A percentile compares a stretch with the other conserved stretches of the same genome.
Evolutionary conservation across 2,113 vertebrate genomes (phyloP).

Genomic region (Forbesichthys papilliferus): DNA sequence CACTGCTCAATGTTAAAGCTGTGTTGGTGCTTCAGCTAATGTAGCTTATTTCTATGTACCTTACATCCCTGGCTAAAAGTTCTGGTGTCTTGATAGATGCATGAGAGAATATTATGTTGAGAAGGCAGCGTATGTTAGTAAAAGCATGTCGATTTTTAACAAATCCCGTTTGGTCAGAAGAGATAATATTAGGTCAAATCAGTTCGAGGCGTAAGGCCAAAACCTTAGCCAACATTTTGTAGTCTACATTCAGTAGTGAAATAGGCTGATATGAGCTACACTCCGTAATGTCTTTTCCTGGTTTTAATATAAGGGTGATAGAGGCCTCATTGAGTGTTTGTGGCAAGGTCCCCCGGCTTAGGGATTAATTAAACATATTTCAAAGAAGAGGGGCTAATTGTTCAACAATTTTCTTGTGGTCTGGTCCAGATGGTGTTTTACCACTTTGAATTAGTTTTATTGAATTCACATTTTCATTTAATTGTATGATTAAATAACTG

Average conservation of each 20-base stretch:
- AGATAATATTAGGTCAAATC: too few species aligned
- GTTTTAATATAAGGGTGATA: conserved; percentile 1
- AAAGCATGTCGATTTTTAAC: too few species aligned
- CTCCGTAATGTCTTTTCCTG: conserved; percentile 10
- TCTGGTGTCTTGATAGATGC: too few species aligned
- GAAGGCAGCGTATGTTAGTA: too few species aligned
- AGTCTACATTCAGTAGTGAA: conserved; percentile 21
- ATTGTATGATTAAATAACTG: background rate
- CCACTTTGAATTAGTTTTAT: conserved; percentile 3
- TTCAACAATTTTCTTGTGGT: background rate
- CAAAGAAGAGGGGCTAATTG: background rate
- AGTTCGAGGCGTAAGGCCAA: conserved; percentile 14
- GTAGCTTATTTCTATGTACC: too few species aligned
- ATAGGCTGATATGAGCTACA: conserved; percentile 21
- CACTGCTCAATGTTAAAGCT: too few species aligned
- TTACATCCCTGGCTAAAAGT: too few species aligned
- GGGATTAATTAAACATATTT: background rate
- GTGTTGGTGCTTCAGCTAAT: too few species aligned
- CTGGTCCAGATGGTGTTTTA: conserved; percentile 4
- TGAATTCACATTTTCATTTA: background rate
- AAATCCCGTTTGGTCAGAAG: too few species aligned
- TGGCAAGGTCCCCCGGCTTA: conserved; percentile 3
- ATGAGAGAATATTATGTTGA: too few species aligned
- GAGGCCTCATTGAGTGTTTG: conserved; percentile 6
- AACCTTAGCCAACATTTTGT: conserved; percentile 13